Evolutionary conservation across 1,140 invertebrate genomes (phyloP), one percentile per base, ranked within the genome.

Genomic region (Thaumetopoea pityocampa): DNA sequence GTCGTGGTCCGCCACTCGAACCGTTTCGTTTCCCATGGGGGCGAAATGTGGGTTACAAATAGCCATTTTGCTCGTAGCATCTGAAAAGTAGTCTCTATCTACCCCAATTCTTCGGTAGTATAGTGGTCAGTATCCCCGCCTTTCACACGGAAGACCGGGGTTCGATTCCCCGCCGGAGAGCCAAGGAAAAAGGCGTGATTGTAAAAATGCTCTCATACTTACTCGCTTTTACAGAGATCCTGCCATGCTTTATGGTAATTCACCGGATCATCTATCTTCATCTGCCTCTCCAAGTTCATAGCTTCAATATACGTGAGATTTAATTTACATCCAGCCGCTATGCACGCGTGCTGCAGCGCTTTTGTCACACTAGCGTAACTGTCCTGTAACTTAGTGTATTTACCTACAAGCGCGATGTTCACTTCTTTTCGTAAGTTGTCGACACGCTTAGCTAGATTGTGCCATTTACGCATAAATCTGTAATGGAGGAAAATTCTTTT

Each of bases 281-380:
- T 94, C 11, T 88, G 85, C 32, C 88, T 86, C 81, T 99, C 97
- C 40, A 99, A 86, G 86, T 95, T 91, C 2, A 92, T 93, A 0
- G 97, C 94, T 74, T 98, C 96, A 52, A 99, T 95, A 64, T 93
- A 98, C 78, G 95, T 92, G 12, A 99, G 80, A 47, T 93, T 92
- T 0, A 99, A 86, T 82, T 94, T 97, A 52, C 93, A 92, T 15
- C 94, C 93, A 9, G 90, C 90, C 42, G 92, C 89, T 11, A 98
- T 89, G 0, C 95, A 90, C 2, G 98, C 94, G 82, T 99, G 98
- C 53, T 97, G 91, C 9, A 99, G 79, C 0, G 98, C 94, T 86
- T 99, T 99, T 1, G 93, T 93, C 0, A 99, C 94, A 2, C 98
- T 99, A 0, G 96, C 93, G 74, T 99, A 99, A 0, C 97, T 92